phyloP scores from a whole-genome alignment of 2,797 vertebrate genomes.

The Hapalemur alaotrensis region DNA sequence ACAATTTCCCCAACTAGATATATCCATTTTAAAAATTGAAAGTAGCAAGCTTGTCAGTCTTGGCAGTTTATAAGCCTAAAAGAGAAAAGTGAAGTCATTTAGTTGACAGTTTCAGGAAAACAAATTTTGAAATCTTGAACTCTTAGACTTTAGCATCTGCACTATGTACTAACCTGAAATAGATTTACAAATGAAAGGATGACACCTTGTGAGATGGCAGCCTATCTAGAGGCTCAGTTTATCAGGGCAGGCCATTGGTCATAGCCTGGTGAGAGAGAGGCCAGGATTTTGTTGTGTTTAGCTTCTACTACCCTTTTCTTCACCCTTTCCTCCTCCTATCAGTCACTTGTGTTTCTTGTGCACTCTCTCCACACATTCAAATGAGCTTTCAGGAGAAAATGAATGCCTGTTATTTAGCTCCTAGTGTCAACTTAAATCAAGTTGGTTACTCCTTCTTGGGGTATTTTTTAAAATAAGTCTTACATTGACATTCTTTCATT shows the following conservation, averaged over 20 bases:
- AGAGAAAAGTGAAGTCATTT: conserved; percentile 51
- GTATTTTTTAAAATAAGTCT: neutral
- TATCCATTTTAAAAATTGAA: conserved; percentile 43
- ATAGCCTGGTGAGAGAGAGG: neutral
- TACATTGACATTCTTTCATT: neutral
- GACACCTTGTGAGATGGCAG: neutral
- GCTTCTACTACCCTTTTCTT: neutral
- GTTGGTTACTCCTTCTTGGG: neutral
- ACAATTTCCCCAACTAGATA: neutral
- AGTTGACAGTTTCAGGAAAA: conserved; percentile 50
- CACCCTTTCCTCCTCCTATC: neutral
- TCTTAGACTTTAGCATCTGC: neutral
- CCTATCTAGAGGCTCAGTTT: neutral
- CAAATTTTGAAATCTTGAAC: conserved; percentile 43
- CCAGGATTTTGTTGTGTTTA: neutral
- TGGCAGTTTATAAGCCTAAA: conserved; percentile 36
- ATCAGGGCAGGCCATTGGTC: neutral
- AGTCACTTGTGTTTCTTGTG: neutral
- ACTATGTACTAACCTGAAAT: conserved; percentile 17
- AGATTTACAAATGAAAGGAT: conserved; percentile 46
- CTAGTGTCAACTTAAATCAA: neutral
- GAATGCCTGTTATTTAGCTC: neutral
- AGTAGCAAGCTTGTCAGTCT: conserved; percentile 18
- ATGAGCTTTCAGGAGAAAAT: neutral
- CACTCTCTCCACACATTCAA: neutral